Conservation (phyloP, 2,888 invertebrate genomes). For the Leptopilina syphax region DNA sequence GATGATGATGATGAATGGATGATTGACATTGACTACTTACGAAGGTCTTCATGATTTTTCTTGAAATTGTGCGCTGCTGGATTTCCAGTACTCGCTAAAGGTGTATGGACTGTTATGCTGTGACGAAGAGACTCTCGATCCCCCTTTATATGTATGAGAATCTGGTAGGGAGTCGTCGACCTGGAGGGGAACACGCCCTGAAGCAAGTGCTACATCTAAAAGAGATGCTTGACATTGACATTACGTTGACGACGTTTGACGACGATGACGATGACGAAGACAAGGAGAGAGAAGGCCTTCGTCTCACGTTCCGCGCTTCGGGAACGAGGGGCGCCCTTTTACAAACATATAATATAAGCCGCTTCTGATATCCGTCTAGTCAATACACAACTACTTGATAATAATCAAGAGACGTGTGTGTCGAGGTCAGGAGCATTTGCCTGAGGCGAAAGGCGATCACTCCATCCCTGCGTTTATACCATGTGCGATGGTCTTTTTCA, state of each 20-base stretch:
- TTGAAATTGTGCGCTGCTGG: conserved; percentile 66
- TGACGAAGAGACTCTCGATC: conserved; percentile 62
- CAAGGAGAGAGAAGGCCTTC: conserved; percentile 36
- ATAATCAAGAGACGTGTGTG: conserved; percentile 51
- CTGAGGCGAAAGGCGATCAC: conserved; percentile 51
- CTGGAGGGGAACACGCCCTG: conserved; percentile 69
- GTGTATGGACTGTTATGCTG: conserved; percentile 67
- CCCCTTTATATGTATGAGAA: conserved; percentile 70
- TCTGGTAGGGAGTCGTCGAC: conserved; percentile 70
- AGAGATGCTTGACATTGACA: conserved; percentile 69
- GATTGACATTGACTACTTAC: conserved; percentile 45
- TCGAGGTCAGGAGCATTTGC: conserved; percentile 56
- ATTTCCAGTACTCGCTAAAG: conserved; percentile 73
- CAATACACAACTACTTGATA: conserved; percentile 45
- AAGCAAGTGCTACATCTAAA: conserved; percentile 62
- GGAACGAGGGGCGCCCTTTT: conserved; percentile 40
- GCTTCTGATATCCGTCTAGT: conserved; percentile 22
- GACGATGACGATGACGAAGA: conserved; percentile 25
- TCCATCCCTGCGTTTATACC: conserved; percentile 13
- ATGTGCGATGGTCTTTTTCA: conserved; percentile 6
- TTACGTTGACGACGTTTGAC: conserved; percentile 61
- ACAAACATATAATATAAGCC: conserved; percentile 17
- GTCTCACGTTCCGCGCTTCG: neutral
- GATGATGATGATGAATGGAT: neutral
- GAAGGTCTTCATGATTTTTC: conserved; percentile 60